These are phyloP conservation scores for Zygaena filipendulae DNA, from an alignment of 2,888 invertebrate species.

Conservation along the genomic window DNA sequence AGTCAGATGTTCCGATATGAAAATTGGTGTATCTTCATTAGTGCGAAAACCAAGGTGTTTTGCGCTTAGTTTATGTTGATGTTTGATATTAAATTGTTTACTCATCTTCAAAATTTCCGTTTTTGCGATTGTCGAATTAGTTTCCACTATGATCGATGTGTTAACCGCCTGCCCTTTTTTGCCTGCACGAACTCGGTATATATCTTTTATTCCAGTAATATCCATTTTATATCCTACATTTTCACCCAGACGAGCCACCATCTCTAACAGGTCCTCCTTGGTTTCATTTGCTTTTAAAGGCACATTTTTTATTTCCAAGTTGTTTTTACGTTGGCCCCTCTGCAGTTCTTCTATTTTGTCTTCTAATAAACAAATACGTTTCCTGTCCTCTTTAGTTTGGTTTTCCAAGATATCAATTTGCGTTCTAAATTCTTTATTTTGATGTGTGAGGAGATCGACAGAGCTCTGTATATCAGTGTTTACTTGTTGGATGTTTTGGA, in stretches of 20 bases:
- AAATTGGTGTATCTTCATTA: conserved; percentile 4
- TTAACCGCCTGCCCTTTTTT: conserved; percentile 1
- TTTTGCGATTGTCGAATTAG: conserved; percentile 6
- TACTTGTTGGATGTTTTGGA: no score
- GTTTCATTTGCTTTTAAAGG: conserved; percentile 10
- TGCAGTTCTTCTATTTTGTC: conserved; percentile 14
- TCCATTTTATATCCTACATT: conserved; percentile 8
- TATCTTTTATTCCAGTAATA: conserved; percentile 12
- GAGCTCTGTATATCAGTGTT: no score
- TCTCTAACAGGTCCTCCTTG: conserved; percentile 12
- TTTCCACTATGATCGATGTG: conserved; percentile 8
- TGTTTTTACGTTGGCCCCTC: conserved; percentile 7
- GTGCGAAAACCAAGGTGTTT: conserved; percentile 6
- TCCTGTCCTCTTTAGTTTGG: conserved; percentile 9
- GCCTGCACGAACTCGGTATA: conserved; percentile 11
- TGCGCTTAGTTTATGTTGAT: background rate
- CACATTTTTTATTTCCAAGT: conserved; percentile 16
- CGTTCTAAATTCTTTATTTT: no score
- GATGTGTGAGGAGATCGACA: no score
- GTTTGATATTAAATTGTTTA: no score
- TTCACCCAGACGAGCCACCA: conserved; percentile 8
- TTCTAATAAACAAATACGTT: conserved; percentile 11
- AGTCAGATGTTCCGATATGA: conserved; percentile 6
- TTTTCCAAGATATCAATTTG: no score
- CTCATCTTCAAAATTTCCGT: conserved; percentile 7